Evolutionary conservation across 1,140 invertebrate genomes (phyloP), one percentile per base, ranked within the genome.

Genomic region (Rhyacophila brunnea): DNA sequence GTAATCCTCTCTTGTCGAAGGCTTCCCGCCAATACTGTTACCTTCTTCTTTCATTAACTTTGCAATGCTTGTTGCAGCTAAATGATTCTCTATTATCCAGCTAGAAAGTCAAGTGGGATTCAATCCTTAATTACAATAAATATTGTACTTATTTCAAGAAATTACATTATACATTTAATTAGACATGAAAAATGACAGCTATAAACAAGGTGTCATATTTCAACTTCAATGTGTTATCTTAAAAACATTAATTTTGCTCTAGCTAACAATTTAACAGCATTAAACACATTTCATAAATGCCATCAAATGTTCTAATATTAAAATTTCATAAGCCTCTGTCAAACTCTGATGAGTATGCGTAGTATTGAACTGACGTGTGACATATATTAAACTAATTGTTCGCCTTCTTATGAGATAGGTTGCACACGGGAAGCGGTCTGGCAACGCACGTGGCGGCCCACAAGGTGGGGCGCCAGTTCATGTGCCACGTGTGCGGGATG

Each of bases 361-460:
- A 7, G n/a, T 7, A 35, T 35, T 7, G n/a, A 35, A 35, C 6
- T 35, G 6, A 35, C 6, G n/a, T 35, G 34, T 35, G n/a, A n/a
- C n/a, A 35, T 35, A 7, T 40, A 15, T 40, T n/a, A 40, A 40
- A 40, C 15, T 40, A 5, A 40, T 40, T 34, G 14, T 1, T 43
- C 13, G 7, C 46, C 17, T 23, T 7, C 19, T 52, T 62, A 17
- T 17, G 23, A 28, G 9, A 28, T n/a, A 62, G 60, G 7, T 52
- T 62, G 34, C 40, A 57, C 11, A 35, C 60, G 15, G 28, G 18
- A 13, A 57, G 49, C 15, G 47, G 60, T 10, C 46, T 46, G 61
- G 76, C 74, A 61, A 74, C 79, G 61, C 80, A 82, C 60, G 68
- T 77, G 19, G 78, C 77, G 58, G 78, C 78, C 5, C 79, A 81